Evolutionary conservation across 1,140 invertebrate genomes (phyloP).

Genomic region (Drepana arcuata): DNA sequence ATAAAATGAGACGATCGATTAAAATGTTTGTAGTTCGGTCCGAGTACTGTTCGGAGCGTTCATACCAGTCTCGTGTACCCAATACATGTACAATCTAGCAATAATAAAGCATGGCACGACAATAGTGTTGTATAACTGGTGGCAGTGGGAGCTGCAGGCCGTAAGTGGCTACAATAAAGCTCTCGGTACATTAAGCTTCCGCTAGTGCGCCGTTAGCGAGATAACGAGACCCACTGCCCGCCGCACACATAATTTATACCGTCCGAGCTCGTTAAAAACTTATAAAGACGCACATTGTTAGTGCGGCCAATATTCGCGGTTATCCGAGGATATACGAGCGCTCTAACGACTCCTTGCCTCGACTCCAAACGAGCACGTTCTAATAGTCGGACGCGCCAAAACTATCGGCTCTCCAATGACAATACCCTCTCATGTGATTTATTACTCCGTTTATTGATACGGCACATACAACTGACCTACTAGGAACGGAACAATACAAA

Average conservation of each 20-base stretch:
- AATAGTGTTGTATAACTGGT: constrained; percentile 25
- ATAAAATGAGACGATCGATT: too few relatives aligned
- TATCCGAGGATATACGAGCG: constrained; percentile 49
- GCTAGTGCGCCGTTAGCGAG: constrained; percentile 62
- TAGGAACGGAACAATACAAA: too few relatives aligned
- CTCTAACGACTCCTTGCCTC: constrained; percentile 41
- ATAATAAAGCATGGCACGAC: constrained; percentile 13
- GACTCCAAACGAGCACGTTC: background rate
- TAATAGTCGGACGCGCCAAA: too few relatives aligned
- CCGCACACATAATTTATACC: constrained; percentile 67
- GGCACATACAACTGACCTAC: too few relatives aligned
- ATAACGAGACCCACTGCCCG: constrained; percentile 65
- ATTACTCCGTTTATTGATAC: too few relatives aligned
- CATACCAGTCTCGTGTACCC: too few relatives aligned
- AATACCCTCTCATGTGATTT: too few relatives aligned
- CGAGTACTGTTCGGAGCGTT: too few relatives aligned
- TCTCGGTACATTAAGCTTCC: constrained; percentile 67
- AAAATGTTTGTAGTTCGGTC: too few relatives aligned
- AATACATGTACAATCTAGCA: too few relatives aligned
- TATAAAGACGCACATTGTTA: constrained; percentile 71
- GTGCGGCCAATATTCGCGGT: constrained; percentile 63
- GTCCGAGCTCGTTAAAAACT: constrained; percentile 70
- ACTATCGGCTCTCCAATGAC: too few relatives aligned
- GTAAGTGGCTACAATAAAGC: constrained; percentile 69
- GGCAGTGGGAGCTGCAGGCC: constrained; percentile 28